Evolutionary conservation across 2,888 invertebrate species (phyloP).

Genomic region (Chloromyia formosa): DNA sequence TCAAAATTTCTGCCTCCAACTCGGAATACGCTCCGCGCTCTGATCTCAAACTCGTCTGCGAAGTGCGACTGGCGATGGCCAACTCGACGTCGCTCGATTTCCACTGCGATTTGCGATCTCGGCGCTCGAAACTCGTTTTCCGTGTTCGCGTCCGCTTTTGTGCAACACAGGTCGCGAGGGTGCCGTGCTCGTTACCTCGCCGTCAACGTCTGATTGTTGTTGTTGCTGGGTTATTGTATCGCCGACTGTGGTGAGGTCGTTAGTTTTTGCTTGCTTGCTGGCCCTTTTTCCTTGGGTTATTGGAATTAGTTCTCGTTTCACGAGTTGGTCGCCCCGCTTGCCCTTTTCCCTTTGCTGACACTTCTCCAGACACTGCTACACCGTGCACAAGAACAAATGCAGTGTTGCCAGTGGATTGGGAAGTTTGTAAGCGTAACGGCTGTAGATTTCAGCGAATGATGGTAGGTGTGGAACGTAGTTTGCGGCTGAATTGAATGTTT

Average conservation of each 20-base stretch:
- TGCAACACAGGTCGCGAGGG: conserved; percentile 12
- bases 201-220: neutral
- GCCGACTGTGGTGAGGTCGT: neutral
- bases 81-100: neutral
- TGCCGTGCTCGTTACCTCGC: conserved; percentile 18
- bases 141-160: conserved; percentile 21
- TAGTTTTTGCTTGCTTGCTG: neutral
- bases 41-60: conserved; percentile 23
- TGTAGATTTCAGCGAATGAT: conserved; percentile 27
- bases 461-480: conserved; percentile 22
- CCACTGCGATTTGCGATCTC: conserved; percentile 7
- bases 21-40: conserved; percentile 17
- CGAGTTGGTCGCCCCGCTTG: no score
- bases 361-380: no score
- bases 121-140: conserved; percentile 24
- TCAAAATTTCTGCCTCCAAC: conserved; percentile 9
- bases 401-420: neutral
- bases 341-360: neutral
- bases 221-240: neutral
- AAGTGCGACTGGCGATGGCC: conserved; percentile 2
- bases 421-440: neutral
- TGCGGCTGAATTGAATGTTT: no score
- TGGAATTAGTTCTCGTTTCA: no score
- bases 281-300: no score
- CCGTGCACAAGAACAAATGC: neutral